Evolutionary conservation across 1,140 invertebrate genomes (phyloP).

Genomic region (Aplysia californica): DNA sequence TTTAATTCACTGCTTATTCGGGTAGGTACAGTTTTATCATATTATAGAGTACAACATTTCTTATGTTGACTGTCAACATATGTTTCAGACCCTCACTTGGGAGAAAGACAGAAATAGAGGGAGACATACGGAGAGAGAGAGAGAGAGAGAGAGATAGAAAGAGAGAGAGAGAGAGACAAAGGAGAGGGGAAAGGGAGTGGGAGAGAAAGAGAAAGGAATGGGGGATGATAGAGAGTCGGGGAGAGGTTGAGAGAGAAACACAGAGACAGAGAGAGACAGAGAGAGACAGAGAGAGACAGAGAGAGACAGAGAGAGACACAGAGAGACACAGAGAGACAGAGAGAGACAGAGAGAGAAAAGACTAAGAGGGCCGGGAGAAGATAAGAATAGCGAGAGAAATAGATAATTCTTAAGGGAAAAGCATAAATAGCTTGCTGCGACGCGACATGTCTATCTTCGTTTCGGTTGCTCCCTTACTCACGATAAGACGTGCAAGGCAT

Average conservation of each 20-base stretch:
- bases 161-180: slow-evolving; percentile 6
- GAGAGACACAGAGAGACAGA: slow-evolving; percentile 1
- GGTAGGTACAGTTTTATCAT: no score
- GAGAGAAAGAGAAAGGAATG: neutral
- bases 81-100: no score
- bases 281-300: slow-evolving; percentile 1
- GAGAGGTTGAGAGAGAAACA: no score
- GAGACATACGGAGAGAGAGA: no score
- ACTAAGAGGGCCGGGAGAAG: neutral
- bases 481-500: neutral
- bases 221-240: neutral
- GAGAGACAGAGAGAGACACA: neutral
- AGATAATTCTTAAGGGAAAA: neutral
- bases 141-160: no score
- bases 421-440: neutral
- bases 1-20: no score
- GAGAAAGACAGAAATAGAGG: slow-evolving; percentile 1
- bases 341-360: neutral
- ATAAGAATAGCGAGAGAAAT: neutral
- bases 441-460: neutral
- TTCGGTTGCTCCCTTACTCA: neutral
- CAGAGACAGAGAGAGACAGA: neutral
- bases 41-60: no score
- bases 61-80: no score
- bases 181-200: no score